Evolutionary conservation across 2,113 vertebrate species (phyloP).

Genomic region (Alethe diademata): DNA sequence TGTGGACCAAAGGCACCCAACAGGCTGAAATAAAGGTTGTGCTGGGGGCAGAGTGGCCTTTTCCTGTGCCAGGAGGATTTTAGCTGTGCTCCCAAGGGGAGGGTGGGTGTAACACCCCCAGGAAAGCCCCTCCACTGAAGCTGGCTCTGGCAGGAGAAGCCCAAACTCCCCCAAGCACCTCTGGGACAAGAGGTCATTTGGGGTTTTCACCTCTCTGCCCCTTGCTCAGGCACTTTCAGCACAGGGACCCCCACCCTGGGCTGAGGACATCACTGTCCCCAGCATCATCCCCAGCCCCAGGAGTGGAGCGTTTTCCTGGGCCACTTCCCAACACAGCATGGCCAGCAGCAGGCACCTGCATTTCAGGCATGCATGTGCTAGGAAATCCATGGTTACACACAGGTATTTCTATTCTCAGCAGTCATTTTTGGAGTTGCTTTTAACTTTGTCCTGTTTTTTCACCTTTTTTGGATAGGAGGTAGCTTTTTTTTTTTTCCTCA

Average conservation of each 20-base stretch:
- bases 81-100: not conserved
- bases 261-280: not conserved
- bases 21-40: not conserved
- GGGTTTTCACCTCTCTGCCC: not conserved
- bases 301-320: not conserved
- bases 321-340: not conserved
- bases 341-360: not conserved
- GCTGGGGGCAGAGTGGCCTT: not conserved
- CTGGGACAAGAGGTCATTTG: fast-evolving
- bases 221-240: not conserved
- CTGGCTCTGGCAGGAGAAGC: not conserved
- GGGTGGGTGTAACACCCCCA: not conserved
- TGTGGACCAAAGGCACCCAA: fast-evolving
- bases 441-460: not conserved
- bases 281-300: not conserved
- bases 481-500: not conserved
- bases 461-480: not conserved
- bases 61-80: not conserved
- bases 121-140: not conserved
- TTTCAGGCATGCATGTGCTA: not conserved
- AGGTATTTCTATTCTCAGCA: not conserved
- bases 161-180: not conserved
- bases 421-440: not conserved
- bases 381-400: not conserved
- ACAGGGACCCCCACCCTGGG: not conserved